Evolutionary conservation across 1,140 invertebrate species (phyloP).

Genomic region (Nasonia giraulti): DNA sequence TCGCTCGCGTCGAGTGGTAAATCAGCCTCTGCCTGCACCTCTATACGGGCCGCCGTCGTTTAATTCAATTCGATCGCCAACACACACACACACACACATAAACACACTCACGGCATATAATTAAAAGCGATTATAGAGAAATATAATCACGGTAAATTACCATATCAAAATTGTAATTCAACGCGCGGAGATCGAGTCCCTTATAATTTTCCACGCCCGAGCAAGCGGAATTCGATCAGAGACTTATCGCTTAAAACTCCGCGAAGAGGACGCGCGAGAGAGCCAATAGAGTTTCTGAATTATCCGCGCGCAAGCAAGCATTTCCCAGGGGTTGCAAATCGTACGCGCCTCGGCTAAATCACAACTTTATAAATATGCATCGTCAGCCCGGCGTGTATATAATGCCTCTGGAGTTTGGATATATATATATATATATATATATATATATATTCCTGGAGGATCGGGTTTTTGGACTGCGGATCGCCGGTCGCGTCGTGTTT

Average conservation of each 20-base stretch:
- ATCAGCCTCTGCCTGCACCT: background rate
- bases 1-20: background rate
- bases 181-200: background rate
- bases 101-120: background rate
- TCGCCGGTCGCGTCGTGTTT: too few relatives aligned
- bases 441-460: too few relatives aligned
- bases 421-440: too few relatives aligned
- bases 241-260: constrained; percentile 13
- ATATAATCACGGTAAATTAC: background rate
- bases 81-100: background rate
- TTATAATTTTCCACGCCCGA: background rate
- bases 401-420: too few relatives aligned
- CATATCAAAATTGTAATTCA: background rate
- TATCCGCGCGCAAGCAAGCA: background rate
- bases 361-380: constrained; percentile 43
- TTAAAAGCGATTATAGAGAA: background rate
- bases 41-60: background rate
- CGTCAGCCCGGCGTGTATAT: background rate
- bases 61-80: background rate
- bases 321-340: constrained; percentile 25
- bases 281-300: constrained; percentile 7
- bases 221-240: background rate
- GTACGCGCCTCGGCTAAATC: constrained; percentile 15
- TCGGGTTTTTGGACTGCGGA: too few relatives aligned
- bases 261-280: background rate